Evolutionary conservation across 1,140 invertebrate genomes (phyloP).

Genomic region (Steinernema feltiae): DNA sequence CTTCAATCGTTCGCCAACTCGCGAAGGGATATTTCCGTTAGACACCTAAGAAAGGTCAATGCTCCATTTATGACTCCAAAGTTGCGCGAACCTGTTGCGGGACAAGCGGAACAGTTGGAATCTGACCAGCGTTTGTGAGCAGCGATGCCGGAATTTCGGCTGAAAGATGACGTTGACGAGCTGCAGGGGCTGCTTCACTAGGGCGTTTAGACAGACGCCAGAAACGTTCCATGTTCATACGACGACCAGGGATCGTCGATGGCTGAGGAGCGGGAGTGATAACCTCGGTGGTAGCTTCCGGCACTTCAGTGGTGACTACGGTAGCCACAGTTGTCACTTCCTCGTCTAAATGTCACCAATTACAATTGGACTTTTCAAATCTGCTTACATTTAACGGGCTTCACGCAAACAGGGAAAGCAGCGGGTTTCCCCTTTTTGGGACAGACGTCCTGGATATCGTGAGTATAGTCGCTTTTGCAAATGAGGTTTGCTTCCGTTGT

Average conservation of each 20-base stretch:
- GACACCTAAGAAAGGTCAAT: conserved; percentile 1
- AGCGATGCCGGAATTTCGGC: background rate
- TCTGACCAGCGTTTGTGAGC: background rate
- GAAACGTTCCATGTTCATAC: conserved; percentile 55
- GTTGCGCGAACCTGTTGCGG: background rate
- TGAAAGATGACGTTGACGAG: background rate
- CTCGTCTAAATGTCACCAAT: background rate
- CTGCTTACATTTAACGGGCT: background rate
- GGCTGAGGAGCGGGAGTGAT: conserved; percentile 19
- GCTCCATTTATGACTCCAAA: background rate
- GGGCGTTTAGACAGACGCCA: conserved; percentile 39
- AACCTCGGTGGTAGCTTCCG: conserved; percentile 34
- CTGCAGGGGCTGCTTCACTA: background rate
- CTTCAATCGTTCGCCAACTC: conserved; percentile 26
- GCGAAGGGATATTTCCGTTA: conserved; percentile 20
- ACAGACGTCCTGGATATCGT: conserved; percentile 42
- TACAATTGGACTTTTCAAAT: background rate
- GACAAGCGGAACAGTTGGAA: background rate
- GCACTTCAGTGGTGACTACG: conserved; percentile 12
- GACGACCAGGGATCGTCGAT: conserved; percentile 8
- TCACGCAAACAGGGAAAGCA: conserved; percentile 31
- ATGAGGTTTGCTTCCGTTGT: conserved; percentile 53
- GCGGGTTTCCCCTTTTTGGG: conserved; percentile 37
- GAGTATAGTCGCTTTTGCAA: conserved; percentile 49
- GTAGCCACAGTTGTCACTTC: conserved; percentile 5